Percentiles rank a stretch among this genome's conserved stretches.
Evolutionary conservation across 2,888 invertebrate species (phyloP).

Genomic region (Apamea sordens): DNA sequence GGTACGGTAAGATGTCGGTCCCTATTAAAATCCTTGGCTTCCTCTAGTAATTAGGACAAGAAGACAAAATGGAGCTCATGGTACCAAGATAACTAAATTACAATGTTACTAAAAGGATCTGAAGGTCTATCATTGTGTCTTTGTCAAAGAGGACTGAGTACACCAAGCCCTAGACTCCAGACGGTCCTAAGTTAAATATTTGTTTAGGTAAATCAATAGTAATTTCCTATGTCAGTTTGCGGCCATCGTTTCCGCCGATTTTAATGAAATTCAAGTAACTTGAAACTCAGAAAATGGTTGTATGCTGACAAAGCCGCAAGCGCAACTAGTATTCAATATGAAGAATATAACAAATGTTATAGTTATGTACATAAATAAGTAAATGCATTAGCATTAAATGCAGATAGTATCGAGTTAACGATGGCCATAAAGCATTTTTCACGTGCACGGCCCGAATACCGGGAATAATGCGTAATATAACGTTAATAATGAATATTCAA

Average conservation of each 20-base stretch:
- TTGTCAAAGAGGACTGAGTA: constrained; percentile 16
- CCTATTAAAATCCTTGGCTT: constrained; percentile 61
- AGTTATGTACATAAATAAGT: constrained; percentile 39
- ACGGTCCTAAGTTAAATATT: constrained; percentile 1
- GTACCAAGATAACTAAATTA: constrained; percentile 55
- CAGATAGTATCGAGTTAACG: constrained; percentile 66
- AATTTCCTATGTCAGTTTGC: not conserved
- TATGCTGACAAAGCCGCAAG: not conserved
- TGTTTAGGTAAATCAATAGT: constrained; percentile 11
- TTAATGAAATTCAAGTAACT: not conserved
- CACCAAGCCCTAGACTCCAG: constrained; percentile 3
- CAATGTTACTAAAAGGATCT: constrained; percentile 47
- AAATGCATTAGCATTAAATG: constrained; percentile 55
- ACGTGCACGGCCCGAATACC: constrained; percentile 64
- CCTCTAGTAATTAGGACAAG: constrained; percentile 57
- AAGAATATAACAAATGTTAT: constrained; percentile 20
- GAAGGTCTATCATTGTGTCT: constrained; percentile 33
- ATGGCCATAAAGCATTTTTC: constrained; percentile 65
- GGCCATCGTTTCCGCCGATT: not conserved
- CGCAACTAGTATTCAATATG: not conserved
- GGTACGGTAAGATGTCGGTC: constrained; percentile 49
- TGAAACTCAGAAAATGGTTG: not conserved
- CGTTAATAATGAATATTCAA: constrained; percentile 78
- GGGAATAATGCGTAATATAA: constrained; percentile 59
- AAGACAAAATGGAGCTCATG: constrained; percentile 44